Evolutionary conservation across 2,888 invertebrate species (phyloP).

Genomic region (Eupithecia dodoneata): DNA sequence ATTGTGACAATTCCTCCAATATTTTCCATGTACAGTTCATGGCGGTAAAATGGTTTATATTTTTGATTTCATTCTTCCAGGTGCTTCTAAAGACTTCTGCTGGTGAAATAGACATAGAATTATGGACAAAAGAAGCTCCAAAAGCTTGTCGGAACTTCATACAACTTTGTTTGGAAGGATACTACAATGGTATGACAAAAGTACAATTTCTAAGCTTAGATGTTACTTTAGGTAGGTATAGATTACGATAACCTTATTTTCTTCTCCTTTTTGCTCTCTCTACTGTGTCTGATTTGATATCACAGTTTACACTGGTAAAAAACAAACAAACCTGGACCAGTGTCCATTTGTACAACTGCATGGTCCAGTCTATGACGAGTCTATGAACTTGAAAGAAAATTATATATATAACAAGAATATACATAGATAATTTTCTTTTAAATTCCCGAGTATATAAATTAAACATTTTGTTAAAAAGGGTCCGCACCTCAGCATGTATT

Average conservation of each 20-base stretch:
- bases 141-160: constrained; percentile 97
- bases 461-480: too few relatives aligned
- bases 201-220: not conserved
- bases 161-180: constrained; percentile 98
- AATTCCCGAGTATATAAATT: too few relatives aligned
- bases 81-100: constrained; percentile 95
- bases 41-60: not conserved
- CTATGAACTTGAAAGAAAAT: too few relatives aligned
- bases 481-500: too few relatives aligned
- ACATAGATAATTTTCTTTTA: too few relatives aligned
- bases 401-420: too few relatives aligned
- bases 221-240: not conserved
- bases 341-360: too few relatives aligned
- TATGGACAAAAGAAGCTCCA: constrained; percentile 98
- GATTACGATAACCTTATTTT: not conserved
- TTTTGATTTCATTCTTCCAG: constrained; percentile 75
- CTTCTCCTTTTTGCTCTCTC: not conserved
- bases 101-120: constrained; percentile 98
- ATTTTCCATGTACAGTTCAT: not conserved
- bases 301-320: too few relatives aligned
- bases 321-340: too few relatives aligned
- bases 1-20: not conserved
- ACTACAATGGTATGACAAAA: constrained; percentile 88
- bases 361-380: too few relatives aligned
- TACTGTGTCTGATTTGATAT: not conserved